A percentile compares a stretch with the other conserved stretches of the same genome.
Evolutionary conservation across 1,140 invertebrate species (phyloP).

Genomic region (Vanessa tameamea): DNA sequence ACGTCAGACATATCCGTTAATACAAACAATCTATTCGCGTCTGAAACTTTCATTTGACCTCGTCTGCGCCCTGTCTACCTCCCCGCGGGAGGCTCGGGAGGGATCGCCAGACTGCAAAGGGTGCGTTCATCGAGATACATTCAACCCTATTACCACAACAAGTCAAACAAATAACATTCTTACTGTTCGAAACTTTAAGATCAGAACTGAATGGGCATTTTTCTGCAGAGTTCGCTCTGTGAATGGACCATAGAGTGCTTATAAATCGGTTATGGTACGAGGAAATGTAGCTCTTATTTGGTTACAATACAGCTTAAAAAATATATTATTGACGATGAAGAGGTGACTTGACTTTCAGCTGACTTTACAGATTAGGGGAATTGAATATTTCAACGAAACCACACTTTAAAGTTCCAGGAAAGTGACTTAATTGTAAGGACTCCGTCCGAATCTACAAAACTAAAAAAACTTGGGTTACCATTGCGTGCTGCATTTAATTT

Average conservation of each 20-base stretch:
- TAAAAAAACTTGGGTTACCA: too few relatives aligned
- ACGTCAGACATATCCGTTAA: conserved; percentile 46
- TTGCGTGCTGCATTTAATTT: background rate
- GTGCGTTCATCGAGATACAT: conserved; percentile 30
- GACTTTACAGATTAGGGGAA: conserved; percentile 34
- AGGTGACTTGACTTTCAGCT: conserved; percentile 32
- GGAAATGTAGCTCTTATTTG: conserved; percentile 25
- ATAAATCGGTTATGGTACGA: conserved; percentile 7
- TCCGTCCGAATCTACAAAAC: background rate
- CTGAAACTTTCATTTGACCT: conserved; percentile 68
- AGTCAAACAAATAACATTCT: conserved; percentile 27
- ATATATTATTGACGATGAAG: conserved; percentile 4
- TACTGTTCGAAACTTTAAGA: conserved; percentile 12
- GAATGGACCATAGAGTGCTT: conserved; percentile 7
- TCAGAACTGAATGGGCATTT: conserved; percentile 16
- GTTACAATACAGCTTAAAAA: conserved; percentile 20
- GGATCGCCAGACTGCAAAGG: conserved; percentile 42
- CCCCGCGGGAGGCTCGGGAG: conserved; percentile 34
- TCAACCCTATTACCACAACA: conserved; percentile 7
- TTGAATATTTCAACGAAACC: conserved; percentile 35
- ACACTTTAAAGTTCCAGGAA: conserved; percentile 18
- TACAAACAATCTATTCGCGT: conserved; percentile 50
- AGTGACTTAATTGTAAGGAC: conserved; percentile 14
- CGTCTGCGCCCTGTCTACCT: conserved; percentile 48
- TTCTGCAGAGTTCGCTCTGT: conserved; percentile 17